phyloP scores from a whole-genome alignment of 1,140 invertebrate genomes.

The Hyles vespertilio region DNA sequence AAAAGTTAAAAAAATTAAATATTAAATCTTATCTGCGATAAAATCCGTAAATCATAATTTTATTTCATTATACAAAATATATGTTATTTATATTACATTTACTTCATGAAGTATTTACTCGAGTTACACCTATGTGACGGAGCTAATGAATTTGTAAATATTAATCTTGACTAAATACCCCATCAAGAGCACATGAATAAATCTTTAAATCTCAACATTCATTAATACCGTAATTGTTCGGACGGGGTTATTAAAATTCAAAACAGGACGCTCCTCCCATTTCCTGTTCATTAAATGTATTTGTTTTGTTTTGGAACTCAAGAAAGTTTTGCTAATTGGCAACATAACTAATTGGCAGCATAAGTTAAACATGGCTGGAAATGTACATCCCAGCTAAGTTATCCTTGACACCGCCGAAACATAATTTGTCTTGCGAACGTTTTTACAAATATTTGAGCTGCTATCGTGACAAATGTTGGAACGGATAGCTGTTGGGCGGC shows the following conservation, averaged over 20 bases:
- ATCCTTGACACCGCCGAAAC: constrained; percentile 11
- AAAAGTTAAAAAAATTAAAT: no score
- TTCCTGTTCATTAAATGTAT: constrained; percentile 22
- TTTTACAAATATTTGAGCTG: constrained; percentile 19
- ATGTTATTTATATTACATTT: no score
- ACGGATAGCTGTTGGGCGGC: no score
- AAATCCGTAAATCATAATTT: no score
- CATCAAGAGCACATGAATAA: no score
- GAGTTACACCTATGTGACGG: no score
- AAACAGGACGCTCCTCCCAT: constrained; percentile 14
- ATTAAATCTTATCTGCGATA: no score
- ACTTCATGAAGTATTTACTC: no score
- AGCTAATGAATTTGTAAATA: no score
- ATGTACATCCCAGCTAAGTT: constrained; percentile 9
- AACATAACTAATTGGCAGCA: constrained; percentile 24
- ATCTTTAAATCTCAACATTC: neutral
- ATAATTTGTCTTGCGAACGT: constrained; percentile 15
- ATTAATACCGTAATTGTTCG: neutral
- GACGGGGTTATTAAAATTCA: constrained; percentile 23
- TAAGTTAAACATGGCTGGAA: constrained; percentile 23
- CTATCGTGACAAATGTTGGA: no score
- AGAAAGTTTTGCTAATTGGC: constrained; percentile 27
- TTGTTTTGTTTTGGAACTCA: constrained; percentile 14
- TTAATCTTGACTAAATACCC: no score
- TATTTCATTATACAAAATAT: no score